Conservation (phyloP, 2,797 vertebrate genomes). For the Novumbra hubbsi region DNA sequence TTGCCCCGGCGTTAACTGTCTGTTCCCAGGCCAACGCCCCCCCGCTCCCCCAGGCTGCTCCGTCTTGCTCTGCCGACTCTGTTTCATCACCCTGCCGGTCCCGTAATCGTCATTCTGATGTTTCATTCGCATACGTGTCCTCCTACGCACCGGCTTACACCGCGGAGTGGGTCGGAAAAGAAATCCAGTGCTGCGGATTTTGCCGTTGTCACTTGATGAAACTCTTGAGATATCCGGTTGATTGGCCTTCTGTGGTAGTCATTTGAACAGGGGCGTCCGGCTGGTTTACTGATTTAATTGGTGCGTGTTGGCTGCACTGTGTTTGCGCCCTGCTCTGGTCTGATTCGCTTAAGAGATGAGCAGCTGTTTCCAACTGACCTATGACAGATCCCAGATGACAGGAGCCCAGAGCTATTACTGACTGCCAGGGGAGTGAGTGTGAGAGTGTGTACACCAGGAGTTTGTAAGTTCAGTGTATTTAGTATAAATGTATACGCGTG, state of each 20-base stretch:
- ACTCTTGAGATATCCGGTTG: slow-evolving; percentile 15
- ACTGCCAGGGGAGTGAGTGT: background rate
- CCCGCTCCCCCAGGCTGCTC: slow-evolving; percentile 27
- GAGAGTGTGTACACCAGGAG: background rate
- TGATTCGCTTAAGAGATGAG: slow-evolving; percentile 59
- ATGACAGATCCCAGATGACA: slow-evolving; percentile 42
- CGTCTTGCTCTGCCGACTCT: slow-evolving; percentile 3
- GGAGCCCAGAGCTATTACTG: background rate
- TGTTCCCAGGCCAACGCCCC: slow-evolving; percentile 15
- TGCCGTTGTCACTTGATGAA: slow-evolving; percentile 45
- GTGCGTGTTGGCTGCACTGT: slow-evolving; percentile 45
- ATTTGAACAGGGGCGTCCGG: slow-evolving; percentile 23
- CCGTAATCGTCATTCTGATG: slow-evolving; percentile 26
- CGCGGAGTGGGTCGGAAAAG: slow-evolving; percentile 38
- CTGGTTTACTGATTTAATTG: slow-evolving; percentile 60
- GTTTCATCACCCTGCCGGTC: slow-evolving; percentile 17
- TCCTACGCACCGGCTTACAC: slow-evolving; percentile 23
- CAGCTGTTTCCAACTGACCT: slow-evolving; percentile 63
- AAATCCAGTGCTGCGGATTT: slow-evolving; percentile 24
- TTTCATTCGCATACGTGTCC: slow-evolving; percentile 30
- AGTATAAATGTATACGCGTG: background rate
- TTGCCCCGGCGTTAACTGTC: slow-evolving; percentile 27
- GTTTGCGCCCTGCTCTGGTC: slow-evolving; percentile 51
- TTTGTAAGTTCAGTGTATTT: background rate
- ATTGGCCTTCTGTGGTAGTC: slow-evolving; percentile 8